Base-by-base conservation (phyloP, 2,888 invertebrate genomes). In the Arrhopalites spinosus region DNA sequence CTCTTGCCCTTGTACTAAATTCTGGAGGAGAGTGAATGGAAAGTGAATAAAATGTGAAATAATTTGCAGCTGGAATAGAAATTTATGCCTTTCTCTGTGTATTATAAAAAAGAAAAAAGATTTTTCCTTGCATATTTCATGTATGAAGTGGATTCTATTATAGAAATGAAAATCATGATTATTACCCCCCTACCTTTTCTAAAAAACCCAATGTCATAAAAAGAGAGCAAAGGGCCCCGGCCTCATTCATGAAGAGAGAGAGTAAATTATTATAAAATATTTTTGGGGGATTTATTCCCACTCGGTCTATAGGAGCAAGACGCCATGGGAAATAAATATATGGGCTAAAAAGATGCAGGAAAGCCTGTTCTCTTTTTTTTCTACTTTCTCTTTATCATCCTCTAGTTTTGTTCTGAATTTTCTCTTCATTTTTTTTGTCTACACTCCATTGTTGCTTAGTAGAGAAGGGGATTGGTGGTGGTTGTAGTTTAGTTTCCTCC, bases 91-190 rank as follows among this genome's bases (percentile, higher is more conserved):
- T 11, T 36, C 11, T 11, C 36, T 11, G 11, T 3, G 5, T 11
- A 36, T 36, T 36, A 36, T 36, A 36, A 11, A 36, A 36, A 11
- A 36, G 36, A 36, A 11, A 7, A 36, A 23, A 61, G 27, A 61
- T 61, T 61, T 61, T 61, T 25, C 25, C 53, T 25, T 61, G 27
- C 61, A 61, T 61, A 61, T 61, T 61, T 61, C 27, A 61, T 61
- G 61, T 61, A 61, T 25, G 23, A 23, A 61, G 61, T 61, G 61
- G 61, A 20, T 61, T 61, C 5, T 7, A 56, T 56, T 56, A 20
- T 13, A 47, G 11, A 36, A 36, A 36, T 36, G 36, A 36, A 11
- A 36, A 36, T 36, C 36, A 36, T 36, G 36, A 36, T 36, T 36
- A 36, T 36, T 36, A 11, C 36, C 36, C 36, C 36, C 36, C 15